phyloP scores from a whole-genome alignment of 2,113 vertebrate genomes.

The Nothobranchius furzeri region DNA sequence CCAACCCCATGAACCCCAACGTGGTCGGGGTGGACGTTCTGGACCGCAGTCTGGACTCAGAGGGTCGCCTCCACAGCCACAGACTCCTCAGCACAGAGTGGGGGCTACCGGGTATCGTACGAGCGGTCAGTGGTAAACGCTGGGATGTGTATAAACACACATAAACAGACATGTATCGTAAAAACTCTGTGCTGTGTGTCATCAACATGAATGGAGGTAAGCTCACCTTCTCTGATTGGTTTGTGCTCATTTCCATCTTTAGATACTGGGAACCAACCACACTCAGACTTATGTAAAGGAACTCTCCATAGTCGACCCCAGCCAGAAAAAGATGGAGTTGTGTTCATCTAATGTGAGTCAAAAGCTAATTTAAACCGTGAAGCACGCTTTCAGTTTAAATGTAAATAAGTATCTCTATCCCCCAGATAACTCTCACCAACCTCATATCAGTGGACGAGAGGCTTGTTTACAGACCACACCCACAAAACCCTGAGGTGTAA shows the following conservation, averaged over 20 bases:
- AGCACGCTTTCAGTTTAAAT: not conserved
- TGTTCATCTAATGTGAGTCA: conserved; percentile 92
- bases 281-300: conserved; percentile 94
- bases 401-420: conserved; percentile 11
- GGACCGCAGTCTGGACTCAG: conserved; percentile 85
- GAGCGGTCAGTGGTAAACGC: conserved; percentile 82
- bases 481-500: conserved; percentile 95
- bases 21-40: conserved; percentile 96
- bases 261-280: conserved; percentile 93
- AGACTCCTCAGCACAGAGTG: conserved; percentile 96
- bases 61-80: conserved; percentile 94
- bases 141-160: not conserved
- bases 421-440: conserved; percentile 95
- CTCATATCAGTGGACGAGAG: conserved; percentile 96
- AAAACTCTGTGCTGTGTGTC: not conserved
- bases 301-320: conserved; percentile 92
- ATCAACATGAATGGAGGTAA: not conserved
- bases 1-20: conserved; percentile 96
- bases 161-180: not conserved
- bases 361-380: no score
- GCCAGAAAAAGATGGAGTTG: conserved; percentile 94
- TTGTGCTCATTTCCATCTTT: conserved; percentile 12
- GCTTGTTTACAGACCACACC: conserved; percentile 92
- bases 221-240: not conserved
- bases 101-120: conserved; percentile 92